These are phyloP conservation scores for Ganaspis sp. DNA, from an alignment of 1,140 invertebrate species.

Conservation along the genomic window DNA sequence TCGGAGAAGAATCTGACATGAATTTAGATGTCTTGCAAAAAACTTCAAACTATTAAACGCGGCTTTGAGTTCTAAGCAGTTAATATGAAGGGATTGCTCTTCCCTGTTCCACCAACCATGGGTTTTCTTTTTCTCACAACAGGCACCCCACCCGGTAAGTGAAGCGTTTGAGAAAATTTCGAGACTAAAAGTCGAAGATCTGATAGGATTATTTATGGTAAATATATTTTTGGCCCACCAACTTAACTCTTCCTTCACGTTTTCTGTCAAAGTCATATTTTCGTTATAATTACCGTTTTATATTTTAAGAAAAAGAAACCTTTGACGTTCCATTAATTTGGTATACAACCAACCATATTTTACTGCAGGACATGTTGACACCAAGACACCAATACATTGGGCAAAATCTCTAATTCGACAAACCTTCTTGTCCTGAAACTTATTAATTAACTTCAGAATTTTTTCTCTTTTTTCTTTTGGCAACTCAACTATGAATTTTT, in stretches of 20 bases:
- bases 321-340: conserved; percentile 48
- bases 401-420: conserved; percentile 55
- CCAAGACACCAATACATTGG: conserved; percentile 47
- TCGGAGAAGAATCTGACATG: too few species aligned
- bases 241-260: too few species aligned
- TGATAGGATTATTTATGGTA: conserved; percentile 9
- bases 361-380: conserved; percentile 49
- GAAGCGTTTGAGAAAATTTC: conserved; percentile 60
- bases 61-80: too few species aligned
- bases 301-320: conserved; percentile 41
- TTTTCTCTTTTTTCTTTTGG: conserved; percentile 44
- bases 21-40: too few species aligned
- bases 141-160: conserved; percentile 56
- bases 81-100: conserved; percentile 42
- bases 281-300: conserved; percentile 41
- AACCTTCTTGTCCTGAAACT: conserved; percentile 27
- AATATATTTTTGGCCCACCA: conserved; percentile 37
- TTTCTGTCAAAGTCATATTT: conserved; percentile 2
- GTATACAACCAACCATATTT: conserved; percentile 26
- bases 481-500: conserved; percentile 41
- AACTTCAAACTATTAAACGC: too few species aligned
- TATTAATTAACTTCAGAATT: conserved; percentile 25
- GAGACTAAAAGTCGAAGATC: conserved; percentile 33
- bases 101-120: conserved; percentile 40
- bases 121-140: conserved; percentile 23